phyloP scores from a whole-genome alignment of 2,113 vertebrate genomes.

The Phoenicopterus ruber region DNA sequence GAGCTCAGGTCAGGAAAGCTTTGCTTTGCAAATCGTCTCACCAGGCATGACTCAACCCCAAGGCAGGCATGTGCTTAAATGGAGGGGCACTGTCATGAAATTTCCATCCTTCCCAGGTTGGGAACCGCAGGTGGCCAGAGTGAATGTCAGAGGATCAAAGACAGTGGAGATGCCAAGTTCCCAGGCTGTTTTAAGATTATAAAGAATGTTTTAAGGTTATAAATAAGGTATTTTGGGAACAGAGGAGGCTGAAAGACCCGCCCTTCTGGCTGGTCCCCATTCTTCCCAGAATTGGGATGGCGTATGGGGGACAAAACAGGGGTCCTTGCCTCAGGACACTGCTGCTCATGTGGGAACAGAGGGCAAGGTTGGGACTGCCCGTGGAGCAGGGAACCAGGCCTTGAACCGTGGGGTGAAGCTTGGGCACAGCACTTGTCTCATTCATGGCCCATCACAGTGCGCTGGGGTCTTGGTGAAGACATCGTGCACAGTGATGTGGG shows the following conservation, averaged over 20 bases:
- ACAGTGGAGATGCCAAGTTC: background rate
- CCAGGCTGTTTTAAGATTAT: background rate
- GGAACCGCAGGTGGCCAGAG: background rate
- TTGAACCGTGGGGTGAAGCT: background rate
- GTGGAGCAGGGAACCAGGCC: background rate
- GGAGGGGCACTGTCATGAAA: background rate
- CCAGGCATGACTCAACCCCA: background rate
- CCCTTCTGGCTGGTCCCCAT: background rate
- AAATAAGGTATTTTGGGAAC: background rate
- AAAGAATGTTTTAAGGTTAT: background rate
- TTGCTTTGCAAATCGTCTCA: background rate
- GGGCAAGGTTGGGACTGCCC: background rate
- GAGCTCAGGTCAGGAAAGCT: background rate
- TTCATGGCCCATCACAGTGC: background rate
- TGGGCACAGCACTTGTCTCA: background rate
- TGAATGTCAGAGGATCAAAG: background rate
- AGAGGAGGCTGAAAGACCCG: background rate
- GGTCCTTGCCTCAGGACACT: background rate
- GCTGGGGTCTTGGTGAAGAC: background rate
- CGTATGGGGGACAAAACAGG: background rate
- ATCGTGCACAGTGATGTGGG: rapidly evolving
- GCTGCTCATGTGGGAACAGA: background rate
- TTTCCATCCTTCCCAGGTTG: background rate
- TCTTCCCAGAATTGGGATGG: background rate
- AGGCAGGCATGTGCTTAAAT: background rate